Percentiles rank a stretch among this genome's conserved stretches.
These are phyloP conservation scores for Arremon brunneinucha DNA, from an alignment of 2,797 vertebrate genomes.

Conservation along the genomic window DNA sequence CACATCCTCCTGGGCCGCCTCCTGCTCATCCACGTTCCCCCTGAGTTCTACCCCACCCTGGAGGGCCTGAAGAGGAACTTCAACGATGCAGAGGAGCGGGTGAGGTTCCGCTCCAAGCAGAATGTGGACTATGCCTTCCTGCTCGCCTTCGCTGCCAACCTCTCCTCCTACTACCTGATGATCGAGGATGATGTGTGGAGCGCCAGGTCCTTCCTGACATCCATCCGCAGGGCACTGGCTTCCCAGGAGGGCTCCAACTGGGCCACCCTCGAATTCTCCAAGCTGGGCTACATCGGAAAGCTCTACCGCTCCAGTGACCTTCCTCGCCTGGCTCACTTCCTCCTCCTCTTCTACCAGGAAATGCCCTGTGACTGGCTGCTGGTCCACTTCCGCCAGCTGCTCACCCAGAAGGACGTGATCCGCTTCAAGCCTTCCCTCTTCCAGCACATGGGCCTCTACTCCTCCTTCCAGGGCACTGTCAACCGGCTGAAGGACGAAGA, in stretches of 20 bases:
- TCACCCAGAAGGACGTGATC: conserved; percentile 79
- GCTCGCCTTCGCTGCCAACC: conserved; percentile 76
- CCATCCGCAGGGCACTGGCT: conserved; percentile 71
- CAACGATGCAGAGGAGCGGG: conserved; percentile 74
- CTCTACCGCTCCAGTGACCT: conserved; percentile 83
- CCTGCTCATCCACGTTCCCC: conserved; percentile 75
- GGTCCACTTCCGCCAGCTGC: conserved; percentile 77
- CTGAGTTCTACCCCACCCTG: conserved; percentile 70
- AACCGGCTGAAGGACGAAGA: conserved; percentile 80
- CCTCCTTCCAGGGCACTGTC: conserved; percentile 74
- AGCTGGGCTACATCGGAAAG: conserved; percentile 86
- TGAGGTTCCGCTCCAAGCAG: conserved; percentile 85
- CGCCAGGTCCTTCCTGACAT: conserved; percentile 75
- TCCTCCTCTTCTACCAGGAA: conserved; percentile 88
- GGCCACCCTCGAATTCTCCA: conserved; percentile 87
- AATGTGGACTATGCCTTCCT: conserved; percentile 86
- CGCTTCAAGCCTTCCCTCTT: conserved; percentile 83
- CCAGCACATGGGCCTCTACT: conserved; percentile 79
- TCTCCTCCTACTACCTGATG: conserved; percentile 86
- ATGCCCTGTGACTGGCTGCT: conserved; percentile 87
- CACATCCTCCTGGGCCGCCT: conserved; percentile 76
- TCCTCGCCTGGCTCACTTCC: conserved; percentile 78
- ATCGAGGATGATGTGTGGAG: conserved; percentile 83
- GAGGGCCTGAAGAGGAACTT: conserved; percentile 79
- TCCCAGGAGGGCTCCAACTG: conserved; percentile 71